A percentile compares a stretch with the other conserved stretches of the same genome.
Conservation (phyloP, 1,140 invertebrate genomes). For the Cydia pomonella region DNA sequence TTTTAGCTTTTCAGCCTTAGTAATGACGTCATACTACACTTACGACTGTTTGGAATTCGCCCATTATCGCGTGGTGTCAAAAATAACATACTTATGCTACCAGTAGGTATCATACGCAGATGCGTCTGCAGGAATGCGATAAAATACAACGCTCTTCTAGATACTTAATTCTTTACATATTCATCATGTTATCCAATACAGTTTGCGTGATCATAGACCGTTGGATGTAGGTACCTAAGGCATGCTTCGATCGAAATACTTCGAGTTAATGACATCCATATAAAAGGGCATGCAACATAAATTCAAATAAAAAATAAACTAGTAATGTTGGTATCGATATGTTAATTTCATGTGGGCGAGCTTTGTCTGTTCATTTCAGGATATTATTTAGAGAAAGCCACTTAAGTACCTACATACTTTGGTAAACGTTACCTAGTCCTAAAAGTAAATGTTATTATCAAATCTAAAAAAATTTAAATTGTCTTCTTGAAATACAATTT, state of each 20-base stretch:
- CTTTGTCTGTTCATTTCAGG: not conserved
- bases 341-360: not conserved
- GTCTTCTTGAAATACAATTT: not conserved
- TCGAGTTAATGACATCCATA: conserved; percentile 49
- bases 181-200: conserved; percentile 53
- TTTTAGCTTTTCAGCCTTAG: no score
- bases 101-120: no score
- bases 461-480: no score
- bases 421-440: no score
- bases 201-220: conserved; percentile 53
- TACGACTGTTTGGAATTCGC: no score
- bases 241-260: conserved; percentile 38
- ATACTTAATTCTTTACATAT: conserved; percentile 27
- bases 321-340: conserved; percentile 1
- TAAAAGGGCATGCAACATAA: conserved; percentile 35
- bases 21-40: no score
- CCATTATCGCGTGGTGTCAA: no score
- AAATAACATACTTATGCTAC: no score
- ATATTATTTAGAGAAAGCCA: not conserved
- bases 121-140: no score
- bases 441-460: no score
- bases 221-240: conserved; percentile 47
- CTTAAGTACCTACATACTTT: no score
- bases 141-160: not conserved
- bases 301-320: conserved; percentile 8